Percentiles rank a stretch among this genome's conserved stretches.
Conservation (phyloP, 2,888 invertebrate genomes). For the Agrotis ipsilon region DNA sequence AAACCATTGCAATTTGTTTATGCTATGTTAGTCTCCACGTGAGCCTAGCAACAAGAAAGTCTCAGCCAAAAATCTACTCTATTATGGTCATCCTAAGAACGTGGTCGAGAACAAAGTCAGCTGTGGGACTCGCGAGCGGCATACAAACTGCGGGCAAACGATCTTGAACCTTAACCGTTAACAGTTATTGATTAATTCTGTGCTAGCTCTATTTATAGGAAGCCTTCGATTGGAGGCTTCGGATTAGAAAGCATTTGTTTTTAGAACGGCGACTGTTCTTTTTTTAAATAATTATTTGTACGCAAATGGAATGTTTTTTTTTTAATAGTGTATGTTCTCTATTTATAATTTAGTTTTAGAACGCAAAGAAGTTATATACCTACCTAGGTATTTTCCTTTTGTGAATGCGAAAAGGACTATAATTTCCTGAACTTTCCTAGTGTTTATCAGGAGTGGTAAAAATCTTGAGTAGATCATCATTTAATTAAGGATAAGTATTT, state of each 20-base stretch:
- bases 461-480: background rate
- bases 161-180: conserved; percentile 56
- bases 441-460: too few species aligned
- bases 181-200: conserved; percentile 48
- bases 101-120: conserved; percentile 39
- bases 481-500: background rate
- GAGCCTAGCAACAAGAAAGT: background rate
- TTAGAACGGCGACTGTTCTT: background rate
- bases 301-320: too few species aligned
- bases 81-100: conserved; percentile 14
- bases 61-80: background rate
- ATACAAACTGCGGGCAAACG: conserved; percentile 52
- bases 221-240: background rate
- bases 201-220: conserved; percentile 21
- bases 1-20: background rate
- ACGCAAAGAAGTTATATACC: too few species aligned
- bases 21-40: too few species aligned
- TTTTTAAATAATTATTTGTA: background rate
- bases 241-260: conserved; percentile 20
- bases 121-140: conserved; percentile 41
- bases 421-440: too few species aligned
- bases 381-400: too few species aligned
- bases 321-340: too few species aligned
- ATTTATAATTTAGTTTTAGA: too few species aligned
- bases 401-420: too few species aligned